A percentile compares a stretch with the other conserved stretches of the same genome.
Conservation (phyloP, 2,113 vertebrate genomes). For the Burhinus oedicnemus region DNA sequence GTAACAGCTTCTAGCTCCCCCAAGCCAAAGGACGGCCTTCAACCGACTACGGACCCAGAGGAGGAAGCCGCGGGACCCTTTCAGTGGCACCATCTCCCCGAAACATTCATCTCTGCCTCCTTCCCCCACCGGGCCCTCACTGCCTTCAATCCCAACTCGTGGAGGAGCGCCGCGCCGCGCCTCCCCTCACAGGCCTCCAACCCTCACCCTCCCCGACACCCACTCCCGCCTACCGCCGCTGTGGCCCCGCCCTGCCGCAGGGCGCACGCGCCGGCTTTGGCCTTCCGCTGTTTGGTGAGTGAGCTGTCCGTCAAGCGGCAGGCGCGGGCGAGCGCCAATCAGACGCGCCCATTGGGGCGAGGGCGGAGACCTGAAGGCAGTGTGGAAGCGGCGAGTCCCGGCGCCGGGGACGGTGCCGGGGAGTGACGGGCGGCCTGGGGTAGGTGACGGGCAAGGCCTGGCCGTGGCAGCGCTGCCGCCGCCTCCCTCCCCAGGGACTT, state of each 20-base stretch:
- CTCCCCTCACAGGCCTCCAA: neutral
- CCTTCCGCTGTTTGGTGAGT: accelerated
- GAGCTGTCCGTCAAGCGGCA: neutral
- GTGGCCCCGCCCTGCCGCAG: neutral
- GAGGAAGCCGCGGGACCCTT: accelerated
- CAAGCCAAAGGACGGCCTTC: neutral
- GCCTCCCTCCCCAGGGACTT: accelerated
- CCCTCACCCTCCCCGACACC: accelerated
- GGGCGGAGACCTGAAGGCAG: neutral
- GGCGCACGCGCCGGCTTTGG: accelerated
- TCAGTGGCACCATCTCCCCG: neutral
- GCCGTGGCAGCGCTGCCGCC: accelerated
- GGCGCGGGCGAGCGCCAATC: accelerated
- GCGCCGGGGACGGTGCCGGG: accelerated
- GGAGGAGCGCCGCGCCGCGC: no score
- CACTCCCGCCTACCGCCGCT: neutral
- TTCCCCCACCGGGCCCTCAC: accelerated
- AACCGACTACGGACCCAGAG: accelerated
- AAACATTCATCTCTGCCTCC: neutral
- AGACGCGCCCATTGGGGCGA: accelerated
- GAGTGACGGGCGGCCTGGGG: accelerated
- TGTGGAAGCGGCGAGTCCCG: accelerated
- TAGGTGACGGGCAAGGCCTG: accelerated
- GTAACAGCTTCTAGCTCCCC: neutral
- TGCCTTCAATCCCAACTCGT: accelerated